Percentiles rank a stretch among this genome's conserved stretches.
These are phyloP conservation scores for Celastrina argiolus DNA, from an alignment of 2,888 invertebrate genomes.

Conservation along the genomic window DNA sequence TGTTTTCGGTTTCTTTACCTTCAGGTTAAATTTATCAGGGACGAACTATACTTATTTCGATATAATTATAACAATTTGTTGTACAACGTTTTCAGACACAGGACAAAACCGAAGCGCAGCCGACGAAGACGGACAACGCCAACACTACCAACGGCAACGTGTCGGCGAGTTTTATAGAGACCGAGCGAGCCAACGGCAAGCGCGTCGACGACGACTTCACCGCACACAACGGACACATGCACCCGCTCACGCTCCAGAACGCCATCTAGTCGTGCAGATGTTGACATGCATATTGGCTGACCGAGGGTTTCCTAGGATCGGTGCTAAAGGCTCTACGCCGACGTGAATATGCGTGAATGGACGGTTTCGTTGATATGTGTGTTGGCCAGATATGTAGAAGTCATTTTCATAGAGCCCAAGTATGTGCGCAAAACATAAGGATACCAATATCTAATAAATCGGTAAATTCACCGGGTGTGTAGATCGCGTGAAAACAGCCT, in stretches of 20 bases:
- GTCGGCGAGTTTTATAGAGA: constrained; percentile 63
- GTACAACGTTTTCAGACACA: constrained; percentile 43
- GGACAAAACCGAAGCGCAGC: constrained; percentile 47
- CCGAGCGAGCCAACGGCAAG: constrained; percentile 50
- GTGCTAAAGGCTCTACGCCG: not conserved
- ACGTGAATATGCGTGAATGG: no score
- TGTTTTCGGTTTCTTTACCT: no score
- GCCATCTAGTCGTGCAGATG: constrained; percentile 50
- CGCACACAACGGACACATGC: constrained; percentile 68
- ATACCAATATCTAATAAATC: no score
- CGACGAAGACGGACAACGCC: constrained; percentile 47
- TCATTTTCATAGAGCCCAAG: no score
- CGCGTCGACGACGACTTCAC: constrained; percentile 58
- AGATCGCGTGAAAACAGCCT: no score
- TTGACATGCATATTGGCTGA: constrained; percentile 55
- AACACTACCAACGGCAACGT: constrained; percentile 52
- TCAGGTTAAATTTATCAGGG: no score
- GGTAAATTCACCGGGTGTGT: no score
- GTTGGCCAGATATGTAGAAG: no score
- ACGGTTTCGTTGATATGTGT: no score
- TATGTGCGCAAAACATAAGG: no score
- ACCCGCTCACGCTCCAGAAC: constrained; percentile 66
- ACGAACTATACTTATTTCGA: no score
- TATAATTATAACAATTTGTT: no score
- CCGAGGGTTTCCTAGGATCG: constrained; percentile 26